These are phyloP conservation scores for Anguilla pacifica DNA, from an alignment of 2,797 vertebrate genomes.

Conservation along the genomic window DNA sequence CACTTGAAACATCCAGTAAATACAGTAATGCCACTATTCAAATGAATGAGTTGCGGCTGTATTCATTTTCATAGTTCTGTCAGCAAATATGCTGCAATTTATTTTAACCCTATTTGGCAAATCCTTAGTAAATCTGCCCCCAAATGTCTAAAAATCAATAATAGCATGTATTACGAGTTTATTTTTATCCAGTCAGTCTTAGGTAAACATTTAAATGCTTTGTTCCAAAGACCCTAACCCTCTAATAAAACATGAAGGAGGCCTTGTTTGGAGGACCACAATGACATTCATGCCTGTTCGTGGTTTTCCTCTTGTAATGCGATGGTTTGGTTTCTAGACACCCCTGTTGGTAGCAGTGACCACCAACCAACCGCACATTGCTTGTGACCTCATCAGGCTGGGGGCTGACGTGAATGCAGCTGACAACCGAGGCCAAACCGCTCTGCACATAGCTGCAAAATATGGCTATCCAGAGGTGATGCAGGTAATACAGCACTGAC, in stretches of 20 bases:
- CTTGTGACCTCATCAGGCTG: constrained; percentile 57
- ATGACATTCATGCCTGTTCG: background rate
- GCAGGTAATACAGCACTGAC: constrained; percentile 47
- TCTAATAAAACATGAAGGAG: background rate
- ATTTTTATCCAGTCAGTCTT: background rate
- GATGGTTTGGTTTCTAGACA: constrained; percentile 51
- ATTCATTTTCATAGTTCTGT: no score
- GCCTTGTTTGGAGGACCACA: background rate
- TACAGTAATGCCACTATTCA: no score
- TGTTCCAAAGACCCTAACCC: background rate
- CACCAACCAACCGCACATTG: constrained; percentile 57
- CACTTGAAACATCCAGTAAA: no score
- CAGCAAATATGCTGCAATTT: no score
- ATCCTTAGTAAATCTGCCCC: no score
- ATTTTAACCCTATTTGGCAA: no score
- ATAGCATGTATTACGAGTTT: background rate
- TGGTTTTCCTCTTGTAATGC: background rate
- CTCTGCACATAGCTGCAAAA: constrained; percentile 54
- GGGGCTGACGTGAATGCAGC: constrained; percentile 58
- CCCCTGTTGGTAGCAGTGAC: constrained; percentile 63
- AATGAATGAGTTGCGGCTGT: background rate
- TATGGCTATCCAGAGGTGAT: constrained; percentile 58
- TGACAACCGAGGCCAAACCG: constrained; percentile 59
- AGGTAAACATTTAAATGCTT: background rate
- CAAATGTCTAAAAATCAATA: no score